Conservation (phyloP, 2,113 vertebrate species). For the Nerophis lumbriciformis region DNA sequence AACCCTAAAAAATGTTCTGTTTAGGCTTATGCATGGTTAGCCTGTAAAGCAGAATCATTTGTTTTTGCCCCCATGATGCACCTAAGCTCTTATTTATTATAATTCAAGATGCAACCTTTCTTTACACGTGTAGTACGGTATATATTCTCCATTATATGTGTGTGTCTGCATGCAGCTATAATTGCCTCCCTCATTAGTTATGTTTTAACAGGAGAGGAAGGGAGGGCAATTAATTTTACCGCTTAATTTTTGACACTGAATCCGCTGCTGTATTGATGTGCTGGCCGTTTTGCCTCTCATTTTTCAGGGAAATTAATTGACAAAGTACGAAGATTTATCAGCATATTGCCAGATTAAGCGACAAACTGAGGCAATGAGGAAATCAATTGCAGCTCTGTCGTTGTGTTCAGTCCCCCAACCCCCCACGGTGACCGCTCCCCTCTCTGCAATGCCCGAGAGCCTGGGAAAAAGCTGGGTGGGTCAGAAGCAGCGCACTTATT, state of each 20-base stretch:
- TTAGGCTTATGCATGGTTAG: no score
- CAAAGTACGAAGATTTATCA: conserved; percentile 75
- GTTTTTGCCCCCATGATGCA: conserved; percentile 39
- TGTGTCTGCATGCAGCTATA: conserved; percentile 71
- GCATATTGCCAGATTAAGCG: conserved; percentile 74
- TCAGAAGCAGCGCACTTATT: conserved; percentile 62
- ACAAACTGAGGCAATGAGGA: conserved; percentile 76
- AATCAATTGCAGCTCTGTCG: conserved; percentile 74
- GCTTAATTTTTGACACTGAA: conserved; percentile 75
- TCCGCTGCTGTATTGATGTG: conserved; percentile 72
- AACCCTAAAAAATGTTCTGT: no score
- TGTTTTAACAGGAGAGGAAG: conserved; percentile 73
- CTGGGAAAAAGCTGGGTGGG: conserved; percentile 60
- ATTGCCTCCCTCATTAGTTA: conserved; percentile 79
- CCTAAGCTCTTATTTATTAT: conserved; percentile 18
- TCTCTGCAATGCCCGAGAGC: conserved; percentile 30
- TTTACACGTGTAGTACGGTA: conserved; percentile 18
- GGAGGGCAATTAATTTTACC: conserved; percentile 77
- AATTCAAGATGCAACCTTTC: conserved; percentile 57
- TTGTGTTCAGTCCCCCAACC: conserved; percentile 35
- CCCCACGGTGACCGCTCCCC: neutral
- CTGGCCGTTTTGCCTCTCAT: conserved; percentile 71
- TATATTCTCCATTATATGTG: conserved; percentile 27
- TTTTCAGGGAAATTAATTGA: conserved; percentile 78
- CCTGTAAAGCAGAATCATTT: no score